Percentiles rank a stretch among this genome's conserved stretches.
These are phyloP conservation scores for Gopherus evgoodei DNA, from an alignment of 2,113 vertebrate genomes.

Conservation along the genomic window DNA sequence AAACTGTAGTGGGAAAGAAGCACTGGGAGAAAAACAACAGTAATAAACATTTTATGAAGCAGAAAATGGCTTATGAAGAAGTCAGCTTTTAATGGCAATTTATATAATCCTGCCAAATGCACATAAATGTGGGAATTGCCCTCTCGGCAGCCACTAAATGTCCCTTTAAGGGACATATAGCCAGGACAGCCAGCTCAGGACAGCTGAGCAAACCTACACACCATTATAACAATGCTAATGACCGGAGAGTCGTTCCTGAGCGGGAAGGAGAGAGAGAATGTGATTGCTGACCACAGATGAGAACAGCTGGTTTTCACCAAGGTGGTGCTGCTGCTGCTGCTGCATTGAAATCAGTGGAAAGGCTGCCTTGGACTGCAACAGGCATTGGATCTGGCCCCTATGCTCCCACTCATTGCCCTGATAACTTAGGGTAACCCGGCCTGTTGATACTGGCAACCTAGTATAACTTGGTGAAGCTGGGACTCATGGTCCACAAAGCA, in stretches of 20 bases:
- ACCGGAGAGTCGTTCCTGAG: background rate
- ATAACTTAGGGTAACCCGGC: background rate
- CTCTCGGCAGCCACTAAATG: background rate
- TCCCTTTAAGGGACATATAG: conserved; percentile 61
- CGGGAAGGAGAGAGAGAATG: background rate
- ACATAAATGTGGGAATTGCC: conserved; percentile 39
- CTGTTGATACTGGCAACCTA: background rate
- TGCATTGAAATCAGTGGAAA: background rate
- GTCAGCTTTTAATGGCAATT: conserved; percentile 76
- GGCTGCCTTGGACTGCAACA: background rate
- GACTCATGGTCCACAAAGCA: background rate
- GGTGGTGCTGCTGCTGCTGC: too few relatives aligned
- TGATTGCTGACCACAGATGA: background rate
- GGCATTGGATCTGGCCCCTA: background rate
- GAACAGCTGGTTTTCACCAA: accelerated
- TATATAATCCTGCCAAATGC: conserved; percentile 65
- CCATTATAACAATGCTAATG: background rate
- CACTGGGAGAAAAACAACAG: conserved; percentile 68
- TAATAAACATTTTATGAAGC: conserved; percentile 76
- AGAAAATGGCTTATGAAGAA: conserved; percentile 78
- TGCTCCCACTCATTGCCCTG: background rate
- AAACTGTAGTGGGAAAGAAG: conserved; percentile 35
- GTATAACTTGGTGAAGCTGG: background rate
- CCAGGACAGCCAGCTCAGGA: background rate
- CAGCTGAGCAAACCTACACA: background rate